A percentile compares a stretch with the other conserved stretches of the same genome.
These are phyloP conservation scores for Sicus ferrugineus DNA, from an alignment of 2,888 invertebrate species.

Conservation along the genomic window DNA sequence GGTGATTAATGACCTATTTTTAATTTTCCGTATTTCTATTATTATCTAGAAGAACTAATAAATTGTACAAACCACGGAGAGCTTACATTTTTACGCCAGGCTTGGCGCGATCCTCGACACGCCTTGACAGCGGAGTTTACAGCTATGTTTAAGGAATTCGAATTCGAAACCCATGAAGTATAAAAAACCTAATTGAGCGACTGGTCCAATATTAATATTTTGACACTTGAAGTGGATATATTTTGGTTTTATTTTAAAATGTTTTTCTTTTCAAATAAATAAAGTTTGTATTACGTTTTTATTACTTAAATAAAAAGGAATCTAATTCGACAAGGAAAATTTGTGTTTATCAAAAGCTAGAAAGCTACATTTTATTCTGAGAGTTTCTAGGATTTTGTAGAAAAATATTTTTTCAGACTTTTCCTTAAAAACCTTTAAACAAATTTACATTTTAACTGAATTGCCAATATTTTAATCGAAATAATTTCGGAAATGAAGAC, in stretches of 20 bases:
- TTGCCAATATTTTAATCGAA: too few relatives aligned
- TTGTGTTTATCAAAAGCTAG: too few relatives aligned
- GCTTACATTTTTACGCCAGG: constrained; percentile 6
- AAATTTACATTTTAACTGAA: too few relatives aligned
- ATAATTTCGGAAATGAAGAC: too few relatives aligned
- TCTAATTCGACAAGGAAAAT: too few relatives aligned
- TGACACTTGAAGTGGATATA: too few relatives aligned
- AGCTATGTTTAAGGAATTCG: constrained; percentile 20
- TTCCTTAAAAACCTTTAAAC: too few relatives aligned
- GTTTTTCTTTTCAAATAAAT: neutral
- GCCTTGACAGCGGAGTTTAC: constrained; percentile 25
- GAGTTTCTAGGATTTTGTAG: too few relatives aligned
- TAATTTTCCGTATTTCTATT: neutral
- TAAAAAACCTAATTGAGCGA: neutral
- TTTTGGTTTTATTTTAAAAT: neutral
- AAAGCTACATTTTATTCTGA: too few relatives aligned
- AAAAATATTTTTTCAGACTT: neutral
- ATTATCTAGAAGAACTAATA: constrained; percentile 17
- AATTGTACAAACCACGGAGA: constrained; percentile 7
- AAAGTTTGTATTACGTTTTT: neutral
- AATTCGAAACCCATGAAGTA: constrained; percentile 23
- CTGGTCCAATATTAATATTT: neutral
- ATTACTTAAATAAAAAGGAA: neutral
- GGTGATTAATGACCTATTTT: too few relatives aligned
- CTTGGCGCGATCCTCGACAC: constrained; percentile 23